phyloP scores from a whole-genome alignment of 2,888 invertebrate genomes.

The Drosophila ezoana region DNA sequence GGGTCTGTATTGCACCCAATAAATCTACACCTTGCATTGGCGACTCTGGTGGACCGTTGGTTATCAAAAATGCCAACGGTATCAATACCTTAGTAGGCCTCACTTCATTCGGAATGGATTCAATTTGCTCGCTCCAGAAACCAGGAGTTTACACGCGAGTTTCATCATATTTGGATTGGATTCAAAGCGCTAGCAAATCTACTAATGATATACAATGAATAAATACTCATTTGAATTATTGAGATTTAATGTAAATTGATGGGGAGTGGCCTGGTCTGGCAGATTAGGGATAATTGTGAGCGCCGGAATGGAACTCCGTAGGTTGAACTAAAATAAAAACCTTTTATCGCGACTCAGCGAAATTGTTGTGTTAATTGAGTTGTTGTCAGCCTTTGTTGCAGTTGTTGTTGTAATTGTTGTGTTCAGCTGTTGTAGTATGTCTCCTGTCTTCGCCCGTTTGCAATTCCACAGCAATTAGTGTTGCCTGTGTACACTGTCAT shows the following conservation, averaged over 20 bases:
- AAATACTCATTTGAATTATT: too few species aligned
- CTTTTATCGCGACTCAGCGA: constrained; percentile 34
- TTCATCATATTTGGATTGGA: constrained; percentile 17
- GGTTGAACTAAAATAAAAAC: constrained; percentile 18
- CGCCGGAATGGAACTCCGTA: too few species aligned
- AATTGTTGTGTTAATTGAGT: constrained; percentile 69
- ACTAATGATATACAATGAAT: too few species aligned
- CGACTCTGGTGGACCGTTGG: constrained; percentile 34
- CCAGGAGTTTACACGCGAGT: constrained; percentile 5
- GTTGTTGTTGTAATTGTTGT: constrained; percentile 35
- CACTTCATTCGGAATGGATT: neutral
- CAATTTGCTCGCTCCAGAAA: neutral
- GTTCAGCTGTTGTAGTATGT: constrained; percentile 44
- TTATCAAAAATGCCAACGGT: neutral
- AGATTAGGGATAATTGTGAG: too few species aligned
- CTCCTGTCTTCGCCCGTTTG: constrained; percentile 37
- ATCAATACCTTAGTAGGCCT: constrained; percentile 12
- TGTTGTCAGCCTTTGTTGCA: constrained; percentile 44
- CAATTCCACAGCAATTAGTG: constrained; percentile 73
- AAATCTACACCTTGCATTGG: neutral
- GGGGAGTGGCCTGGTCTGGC: too few species aligned
- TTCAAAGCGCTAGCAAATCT: neutral
- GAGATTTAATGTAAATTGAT: too few species aligned
- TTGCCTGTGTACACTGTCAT: constrained; percentile 65
- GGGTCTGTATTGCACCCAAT: constrained; percentile 10